phyloP scores from a whole-genome alignment of 2,888 invertebrate species.

The Exocentrus adspersus region DNA sequence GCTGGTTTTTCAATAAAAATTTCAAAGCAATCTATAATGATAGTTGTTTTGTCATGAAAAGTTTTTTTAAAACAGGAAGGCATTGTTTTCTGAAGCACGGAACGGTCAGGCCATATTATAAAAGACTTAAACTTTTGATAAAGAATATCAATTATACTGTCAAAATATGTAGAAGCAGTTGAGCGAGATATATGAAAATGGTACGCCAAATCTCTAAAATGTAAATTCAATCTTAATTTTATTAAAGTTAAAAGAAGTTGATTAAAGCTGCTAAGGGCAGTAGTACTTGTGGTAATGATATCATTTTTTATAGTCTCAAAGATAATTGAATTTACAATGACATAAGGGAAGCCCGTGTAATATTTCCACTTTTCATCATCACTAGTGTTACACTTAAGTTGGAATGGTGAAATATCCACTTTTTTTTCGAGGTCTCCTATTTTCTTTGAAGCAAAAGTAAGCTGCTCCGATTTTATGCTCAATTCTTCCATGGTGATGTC shows the following conservation, averaged over 20 bases:
- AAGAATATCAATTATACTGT: constrained; percentile 8
- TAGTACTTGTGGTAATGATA: constrained; percentile 20
- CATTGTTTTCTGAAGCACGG: constrained; percentile 19
- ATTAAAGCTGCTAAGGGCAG: constrained; percentile 21
- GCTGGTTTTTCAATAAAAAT: constrained; percentile 32
- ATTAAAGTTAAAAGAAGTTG: constrained; percentile 25
- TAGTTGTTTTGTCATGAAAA: constrained; percentile 27
- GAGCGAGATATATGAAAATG: constrained; percentile 10
- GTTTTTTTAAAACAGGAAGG: constrained; percentile 33
- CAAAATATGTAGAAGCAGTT: constrained; percentile 18
- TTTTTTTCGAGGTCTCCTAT: constrained; percentile 1
- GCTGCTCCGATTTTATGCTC: neutral
- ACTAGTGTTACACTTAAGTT: constrained; percentile 11
- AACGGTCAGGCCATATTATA: constrained; percentile 32
- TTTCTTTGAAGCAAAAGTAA: constrained; percentile 14
- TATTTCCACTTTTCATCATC: constrained; percentile 27
- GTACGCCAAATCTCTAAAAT: constrained; percentile 28
- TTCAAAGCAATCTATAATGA: constrained; percentile 34
- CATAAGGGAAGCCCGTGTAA: constrained; percentile 24
- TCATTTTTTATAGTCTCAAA: constrained; percentile 15
- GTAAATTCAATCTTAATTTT: constrained; percentile 25
- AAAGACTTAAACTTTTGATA: constrained; percentile 27
- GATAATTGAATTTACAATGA: constrained; percentile 5
- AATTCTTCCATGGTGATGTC: constrained; percentile 7
- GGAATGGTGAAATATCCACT: constrained; percentile 22